Base-by-base conservation (phyloP, 2,113 vertebrate species). In the Brachyhypopomus gauderio region DNA sequence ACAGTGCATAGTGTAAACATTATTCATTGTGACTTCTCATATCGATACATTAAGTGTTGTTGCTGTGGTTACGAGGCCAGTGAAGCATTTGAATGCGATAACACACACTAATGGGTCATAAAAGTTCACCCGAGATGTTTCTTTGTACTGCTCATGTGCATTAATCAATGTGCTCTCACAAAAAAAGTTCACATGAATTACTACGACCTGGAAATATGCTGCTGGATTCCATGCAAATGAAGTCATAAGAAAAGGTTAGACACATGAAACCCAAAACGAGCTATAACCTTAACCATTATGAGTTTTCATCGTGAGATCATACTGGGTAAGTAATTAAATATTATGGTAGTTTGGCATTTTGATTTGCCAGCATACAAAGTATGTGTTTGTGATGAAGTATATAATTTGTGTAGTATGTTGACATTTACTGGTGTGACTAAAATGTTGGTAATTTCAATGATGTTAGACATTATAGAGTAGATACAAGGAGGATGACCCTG, bases 51-150 rank as follows among this genome's bases (percentile, higher is more conserved):
- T 76, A 77, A 58, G 66, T 72, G 59, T 4, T 27, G 58, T 80
- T 52, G 72, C 79, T 77, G 80, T 84, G 67, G 78, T 66, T 84
- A 84, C 78, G 30, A 38, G 70, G 60, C 66, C 78, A 45, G 27
- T 36, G 63, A 77, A 79, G 23, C 62, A 72, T 59, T 77, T n/a
- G 64, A 30, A 81, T 59, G 79, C 72, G 58, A 75, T 41, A 67
- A 55, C 72, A 22, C 11, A 7, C 71, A 59, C 59, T 38, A 36
- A 72, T 12, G 36, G 58, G 23, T 55, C 60, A 77, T 45, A 25
- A 25, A 58, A 67, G 73, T 77, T 79, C 30, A 75, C 59, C 63
- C 55, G 22, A 62, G 55, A 75, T 22, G 45, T 48, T 52, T 14
- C 75, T 52, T 22, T 16, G 19, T 67, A 66, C 45, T 60, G 55